Base-by-base conservation (phyloP, 2,797 vertebrate species). In the Lagothrix lagotricha region DNA sequence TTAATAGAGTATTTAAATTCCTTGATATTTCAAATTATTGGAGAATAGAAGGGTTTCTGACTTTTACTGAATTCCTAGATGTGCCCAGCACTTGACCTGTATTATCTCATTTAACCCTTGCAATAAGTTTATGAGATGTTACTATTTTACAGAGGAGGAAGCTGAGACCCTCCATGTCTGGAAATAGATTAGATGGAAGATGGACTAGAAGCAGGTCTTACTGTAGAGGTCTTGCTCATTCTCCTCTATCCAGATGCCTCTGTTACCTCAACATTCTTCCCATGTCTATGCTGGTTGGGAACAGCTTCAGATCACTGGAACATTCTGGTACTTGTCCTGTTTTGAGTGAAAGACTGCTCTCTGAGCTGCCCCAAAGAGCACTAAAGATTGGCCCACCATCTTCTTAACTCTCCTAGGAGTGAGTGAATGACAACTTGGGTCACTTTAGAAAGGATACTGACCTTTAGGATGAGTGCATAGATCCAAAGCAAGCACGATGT, bases 1-100 rank as follows among this genome's bases (percentile, higher is more conserved):
- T 85, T 86, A 58, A 46, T 20, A 44, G 50, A 44, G 44, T 54
- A 86, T 77, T 81, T 81, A 80, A 57, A 57, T 72, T 50, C 76
- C 41, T 83, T 70, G 22, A 36, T n/a, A 73, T 94, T 96, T 96
- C 75, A 88, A 41, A 73, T 86, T 58, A 58, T 19, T 77, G 57
- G 58, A 88, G 36, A 84, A 88, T 19, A 28, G 28, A 48, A 52
- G 48, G 22, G 5, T 92, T 88, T 61, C 73, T 75, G 61, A 33
- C 54, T 91, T 93, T 86, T 70, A 44, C 52, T 82, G 57, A 81
- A 85, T 87, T 92, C 26, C 41, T 80, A 28, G 41, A 22, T 70
- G 13, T 52, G 70, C 12, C 79, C 22, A 73, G 52, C 20, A 76
- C 57, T 61, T 93, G 44, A 72, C 26, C 46, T 70, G 5, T 44